A percentile compares a stretch with the other conserved stretches of the same genome.
Evolutionary conservation across 1,140 invertebrate genomes (phyloP).

Genomic region (Anastatus disparis): DNA sequence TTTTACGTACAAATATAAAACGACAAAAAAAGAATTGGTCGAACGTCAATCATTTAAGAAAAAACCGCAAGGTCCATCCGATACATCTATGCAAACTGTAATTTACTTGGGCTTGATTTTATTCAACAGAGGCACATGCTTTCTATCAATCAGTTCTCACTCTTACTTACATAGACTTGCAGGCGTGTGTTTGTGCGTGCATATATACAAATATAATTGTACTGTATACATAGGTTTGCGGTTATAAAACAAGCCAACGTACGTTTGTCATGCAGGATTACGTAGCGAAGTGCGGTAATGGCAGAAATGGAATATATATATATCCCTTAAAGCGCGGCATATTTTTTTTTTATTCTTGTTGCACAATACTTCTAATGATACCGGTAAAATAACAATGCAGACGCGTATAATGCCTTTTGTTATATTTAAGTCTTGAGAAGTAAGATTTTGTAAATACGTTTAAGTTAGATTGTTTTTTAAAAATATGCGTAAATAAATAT

Average conservation of each 20-base stretch:
- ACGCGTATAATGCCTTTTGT: neutral
- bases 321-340: neutral
- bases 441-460: too few relatives aligned
- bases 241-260: constrained; percentile 13
- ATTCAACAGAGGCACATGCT: neutral
- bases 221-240: too few relatives aligned
- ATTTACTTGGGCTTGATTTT: neutral
- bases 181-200: too few relatives aligned
- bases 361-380: constrained; percentile 13
- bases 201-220: too few relatives aligned
- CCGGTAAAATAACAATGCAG: neutral
- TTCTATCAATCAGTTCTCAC: neutral
- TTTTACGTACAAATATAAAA: too few relatives aligned
- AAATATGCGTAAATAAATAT: too few relatives aligned
- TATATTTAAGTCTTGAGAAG: too few relatives aligned
- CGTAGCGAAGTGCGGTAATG: constrained; percentile 11
- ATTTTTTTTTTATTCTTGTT: constrained; percentile 13
- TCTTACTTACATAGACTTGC: neutral
- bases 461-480: too few relatives aligned
- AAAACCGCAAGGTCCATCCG: neutral
- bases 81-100: neutral
- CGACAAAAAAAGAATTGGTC: too few relatives aligned
- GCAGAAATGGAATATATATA: neutral
- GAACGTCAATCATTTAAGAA: too few relatives aligned
- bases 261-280: neutral